Conservation (phyloP, 1,140 invertebrate species). For the Plodia interpunctella region DNA sequence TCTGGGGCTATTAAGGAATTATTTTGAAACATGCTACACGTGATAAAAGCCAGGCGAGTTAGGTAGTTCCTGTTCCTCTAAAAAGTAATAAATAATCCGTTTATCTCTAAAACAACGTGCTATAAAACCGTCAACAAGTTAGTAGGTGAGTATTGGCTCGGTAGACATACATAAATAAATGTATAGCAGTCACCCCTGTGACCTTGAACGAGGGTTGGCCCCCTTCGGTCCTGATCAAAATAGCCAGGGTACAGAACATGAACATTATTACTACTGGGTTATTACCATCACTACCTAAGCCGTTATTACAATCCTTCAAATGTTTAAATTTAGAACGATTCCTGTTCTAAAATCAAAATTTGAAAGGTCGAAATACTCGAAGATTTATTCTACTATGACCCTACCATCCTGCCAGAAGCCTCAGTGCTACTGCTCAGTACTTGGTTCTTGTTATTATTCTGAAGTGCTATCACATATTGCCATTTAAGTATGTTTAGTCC, state of each 20-base stretch:
- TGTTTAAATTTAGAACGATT: no score
- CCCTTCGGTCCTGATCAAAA: constrained; percentile 30
- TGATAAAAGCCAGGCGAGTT: background rate
- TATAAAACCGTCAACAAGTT: background rate
- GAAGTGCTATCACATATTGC: no score
- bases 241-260: constrained; percentile 12
- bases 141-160: constrained; percentile 1
- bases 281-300: background rate
- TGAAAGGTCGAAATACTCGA: no score
- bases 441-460: no score
- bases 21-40: no score
- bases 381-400: no score
- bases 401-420: no score
- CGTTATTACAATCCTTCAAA: no score
- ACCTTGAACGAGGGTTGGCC: constrained; percentile 63
- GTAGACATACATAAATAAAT: constrained; percentile 39
- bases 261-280: background rate
- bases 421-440: no score
- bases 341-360: no score
- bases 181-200: constrained; percentile 45
- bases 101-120: background rate
- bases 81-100: background rate
- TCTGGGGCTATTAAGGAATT: no score
- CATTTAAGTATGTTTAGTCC: no score
- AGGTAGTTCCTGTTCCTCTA: background rate